phyloP scores from a whole-genome alignment of 1,140 invertebrate species.

The Odontomachus brunneus region DNA sequence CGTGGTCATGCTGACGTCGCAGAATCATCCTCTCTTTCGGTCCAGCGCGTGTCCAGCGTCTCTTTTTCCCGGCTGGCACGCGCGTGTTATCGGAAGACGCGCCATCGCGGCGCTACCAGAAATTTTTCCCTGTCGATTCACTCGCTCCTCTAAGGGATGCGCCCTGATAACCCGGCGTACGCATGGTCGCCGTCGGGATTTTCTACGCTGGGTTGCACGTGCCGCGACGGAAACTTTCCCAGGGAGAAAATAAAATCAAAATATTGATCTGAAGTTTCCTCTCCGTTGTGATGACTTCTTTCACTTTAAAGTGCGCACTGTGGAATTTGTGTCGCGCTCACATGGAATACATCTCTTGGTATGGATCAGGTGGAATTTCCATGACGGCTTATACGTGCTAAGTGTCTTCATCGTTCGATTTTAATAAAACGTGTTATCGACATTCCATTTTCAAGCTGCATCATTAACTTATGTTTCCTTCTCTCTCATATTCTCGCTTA shows the following conservation, averaged over 20 bases:
- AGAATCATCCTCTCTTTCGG: constrained; percentile 44
- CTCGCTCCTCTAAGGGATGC: not conserved
- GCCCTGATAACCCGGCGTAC: constrained; percentile 28
- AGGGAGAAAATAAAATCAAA: constrained; percentile 6
- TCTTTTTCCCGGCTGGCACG: constrained; percentile 20
- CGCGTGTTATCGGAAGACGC: constrained; percentile 41
- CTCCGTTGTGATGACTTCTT: not conserved
- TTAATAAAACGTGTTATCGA: not conserved
- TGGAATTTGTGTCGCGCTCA: not conserved
- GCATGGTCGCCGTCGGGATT: constrained; percentile 4
- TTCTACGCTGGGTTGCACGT: not conserved
- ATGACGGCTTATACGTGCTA: no score
- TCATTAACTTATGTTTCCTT: no score
- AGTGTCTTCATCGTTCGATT: not conserved
- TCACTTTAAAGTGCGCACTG: not conserved
- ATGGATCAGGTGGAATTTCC: constrained; percentile 2
- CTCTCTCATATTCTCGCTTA: no score
- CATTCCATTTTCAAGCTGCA: no score
- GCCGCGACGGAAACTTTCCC: not conserved
- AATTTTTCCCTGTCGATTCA: constrained; percentile 18
- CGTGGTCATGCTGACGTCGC: constrained; percentile 57
- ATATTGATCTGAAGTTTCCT: constrained; percentile 6
- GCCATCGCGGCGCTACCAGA: constrained; percentile 18
- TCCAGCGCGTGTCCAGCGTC: constrained; percentile 37
- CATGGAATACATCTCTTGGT: not conserved